phyloP scores from a whole-genome alignment of 1,140 invertebrate species.

The Drosophila ogumai region DNA sequence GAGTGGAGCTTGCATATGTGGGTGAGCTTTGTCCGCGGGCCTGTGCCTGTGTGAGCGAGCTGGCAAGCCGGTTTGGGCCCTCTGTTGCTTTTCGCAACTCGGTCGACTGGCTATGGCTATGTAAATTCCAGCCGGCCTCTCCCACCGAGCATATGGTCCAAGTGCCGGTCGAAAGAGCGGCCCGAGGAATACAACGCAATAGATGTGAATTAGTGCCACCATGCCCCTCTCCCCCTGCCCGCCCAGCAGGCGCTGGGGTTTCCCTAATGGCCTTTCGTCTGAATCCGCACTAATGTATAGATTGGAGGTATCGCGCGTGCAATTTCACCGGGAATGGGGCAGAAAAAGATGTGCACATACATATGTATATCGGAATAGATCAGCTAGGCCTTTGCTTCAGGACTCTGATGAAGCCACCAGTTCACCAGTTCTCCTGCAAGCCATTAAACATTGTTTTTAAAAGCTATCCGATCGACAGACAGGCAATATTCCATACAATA shows the following conservation, averaged over 20 bases:
- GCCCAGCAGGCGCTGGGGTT: slow-evolving; percentile 26
- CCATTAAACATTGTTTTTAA: not conserved
- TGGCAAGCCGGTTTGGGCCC: slow-evolving; percentile 65
- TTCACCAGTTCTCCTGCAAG: not conserved
- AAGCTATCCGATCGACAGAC: not conserved
- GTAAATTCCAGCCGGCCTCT: slow-evolving; percentile 57
- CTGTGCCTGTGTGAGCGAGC: slow-evolving; percentile 27
- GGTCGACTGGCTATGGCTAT: slow-evolving; percentile 52
- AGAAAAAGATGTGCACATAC: too few species aligned
- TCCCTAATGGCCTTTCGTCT: slow-evolving; percentile 45
- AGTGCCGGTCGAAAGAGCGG: slow-evolving; percentile 36
- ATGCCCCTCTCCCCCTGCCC: not conserved
- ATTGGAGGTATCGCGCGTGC: not conserved
- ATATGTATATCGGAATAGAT: not conserved
- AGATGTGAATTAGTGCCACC: slow-evolving; percentile 54
- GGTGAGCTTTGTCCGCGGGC: slow-evolving; percentile 56
- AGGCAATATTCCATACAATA: not conserved
- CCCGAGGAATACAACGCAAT: slow-evolving; percentile 59
- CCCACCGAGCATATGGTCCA: slow-evolving; percentile 43
- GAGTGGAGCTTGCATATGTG: slow-evolving; percentile 64
- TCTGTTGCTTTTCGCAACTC: slow-evolving; percentile 54
- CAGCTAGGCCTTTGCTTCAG: not conserved
- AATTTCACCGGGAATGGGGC: not conserved
- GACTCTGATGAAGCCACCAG: not conserved
- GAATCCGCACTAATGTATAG: not conserved